Evolutionary conservation across 2,888 invertebrate species (phyloP).

Genomic region (Catotricha subobsoleta): DNA sequence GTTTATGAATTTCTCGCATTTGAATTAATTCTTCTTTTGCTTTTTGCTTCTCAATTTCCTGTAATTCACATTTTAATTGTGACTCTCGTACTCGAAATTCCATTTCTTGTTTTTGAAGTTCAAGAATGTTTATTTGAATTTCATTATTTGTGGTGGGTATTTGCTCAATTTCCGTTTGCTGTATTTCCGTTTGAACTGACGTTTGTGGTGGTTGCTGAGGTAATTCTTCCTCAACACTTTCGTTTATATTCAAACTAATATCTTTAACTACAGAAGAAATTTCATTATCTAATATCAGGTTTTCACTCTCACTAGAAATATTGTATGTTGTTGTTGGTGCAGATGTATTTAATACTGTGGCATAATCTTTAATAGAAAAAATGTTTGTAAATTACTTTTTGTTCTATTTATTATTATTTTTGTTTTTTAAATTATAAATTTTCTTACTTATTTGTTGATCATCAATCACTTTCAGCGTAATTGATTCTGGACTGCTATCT

Average conservation of each 20-base stretch:
- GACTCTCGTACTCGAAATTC: slow-evolving; percentile 25
- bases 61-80: slow-evolving; percentile 22
- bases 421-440: not conserved
- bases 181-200: not conserved
- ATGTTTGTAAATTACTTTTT: too few relatives aligned
- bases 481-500: too few relatives aligned
- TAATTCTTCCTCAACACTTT: not conserved
- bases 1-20: slow-evolving; percentile 22
- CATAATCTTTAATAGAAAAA: too few relatives aligned
- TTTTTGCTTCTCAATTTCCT: slow-evolving; percentile 23
- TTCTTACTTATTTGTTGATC: slow-evolving; percentile 4
- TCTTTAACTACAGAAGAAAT: too few relatives aligned
- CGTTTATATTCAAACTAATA: too few relatives aligned
- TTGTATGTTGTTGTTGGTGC: slow-evolving; percentile 2
- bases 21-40: slow-evolving; percentile 25
- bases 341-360: not conserved
- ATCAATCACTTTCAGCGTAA: slow-evolving; percentile 3
- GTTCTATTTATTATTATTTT: too few relatives aligned
- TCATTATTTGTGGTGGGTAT: slow-evolving; percentile 18
- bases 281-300: too few relatives aligned
- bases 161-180: not conserved
- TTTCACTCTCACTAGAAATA: too few relatives aligned
- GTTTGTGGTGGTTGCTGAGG: not conserved
- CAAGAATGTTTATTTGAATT: slow-evolving; percentile 12
- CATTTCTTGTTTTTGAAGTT: slow-evolving; percentile 18